Base-by-base conservation (phyloP, 2,888 invertebrate genomes). In the Lithophane ornitopus region DNA sequence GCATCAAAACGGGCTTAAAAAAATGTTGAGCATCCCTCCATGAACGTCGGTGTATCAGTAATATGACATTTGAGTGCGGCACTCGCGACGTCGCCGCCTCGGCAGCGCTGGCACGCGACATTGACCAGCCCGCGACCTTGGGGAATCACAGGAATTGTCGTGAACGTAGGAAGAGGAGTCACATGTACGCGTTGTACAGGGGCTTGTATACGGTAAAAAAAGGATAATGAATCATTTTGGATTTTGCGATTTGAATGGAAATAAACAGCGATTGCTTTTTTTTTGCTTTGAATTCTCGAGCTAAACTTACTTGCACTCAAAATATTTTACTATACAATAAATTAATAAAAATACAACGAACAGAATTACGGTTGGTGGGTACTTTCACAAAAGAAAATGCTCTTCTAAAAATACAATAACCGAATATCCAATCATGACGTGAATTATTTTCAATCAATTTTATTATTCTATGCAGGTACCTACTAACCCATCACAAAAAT, bases 61-160 rank as follows among this genome's bases (percentile, higher is more conserved):
- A 94, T 94, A 94, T 95, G 94, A 94, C 95, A 95, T 94, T 92
- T 90, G 92, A 94, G 92, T 94, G 94, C 93, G 94, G 94, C 90
- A 93, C 90, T 92, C 91, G 90, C 90, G 90, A 91, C 91, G 90
- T 90, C 90, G 89, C 89, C 89, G 89, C 84, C 85, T 81, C 84
- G 87, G 87, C 89, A 89, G 91, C 91, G 91, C 89, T 90, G 74
- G 74, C 79, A 82, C 78, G 82, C 88, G 88, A 89, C 91, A 89
- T 90, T 91, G 91, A 87, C 90, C 90, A 89, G 70, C 81, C 28
- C 74, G 61, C 82, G 87, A 87, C 88, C 87, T 89, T 89, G 87
- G 65, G 82, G 77, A 82, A 72, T 72, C 76, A 71, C 85, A 74
- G 76, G 76, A 81, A 77, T 68, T 61, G 63, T 70, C 74, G 73